Evolutionary conservation across 2,113 vertebrate genomes (phyloP), one percentile per base, ranked within the genome.

Genomic region (Pipra filicauda): DNA sequence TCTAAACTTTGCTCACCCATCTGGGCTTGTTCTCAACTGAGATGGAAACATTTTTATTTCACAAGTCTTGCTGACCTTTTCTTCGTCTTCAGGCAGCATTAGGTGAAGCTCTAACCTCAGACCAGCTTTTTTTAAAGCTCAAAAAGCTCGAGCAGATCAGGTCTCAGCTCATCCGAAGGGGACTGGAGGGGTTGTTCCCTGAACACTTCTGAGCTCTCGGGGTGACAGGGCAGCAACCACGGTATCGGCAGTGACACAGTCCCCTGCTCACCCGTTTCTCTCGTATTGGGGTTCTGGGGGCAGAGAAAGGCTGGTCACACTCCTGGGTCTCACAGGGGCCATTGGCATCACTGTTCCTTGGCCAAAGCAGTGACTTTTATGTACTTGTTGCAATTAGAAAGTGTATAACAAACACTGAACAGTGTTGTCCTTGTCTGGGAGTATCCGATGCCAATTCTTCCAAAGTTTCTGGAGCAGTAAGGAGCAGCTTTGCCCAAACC

Each of bases 11-110:
- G 88, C 85, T 79, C 77, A 57, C 88, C 89, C 76, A 84, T 93
- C 95, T 74, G 76, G 80, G 67, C 80, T 75, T 88, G 88, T 39
- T 70, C 95, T 79, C 93, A 65, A 77, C 76, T 43, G 79, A 58
- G 92, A 95, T 81, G 66, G 82, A 94, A 91, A 78, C 71, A 92
- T 94, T 95, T 88, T 96, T 87, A 89, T 92, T 93, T 80, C 46
- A 57, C 37, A 93, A 90, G 81, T 69, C 85, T 93, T 71, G 8
- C 91, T 94, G 95, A 92, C 83, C 91, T 96, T 86, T 95, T 82
- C 86, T 94, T 59, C 81, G 83, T 80, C 74, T 82, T 71, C 20
- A 54, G 93, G 48, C 71, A 28, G 62, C 5, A 3, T 79, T 85
- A 59, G 90, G 94, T 44, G 24, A 57, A 62, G 88, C 64, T 6